Evolutionary conservation across 2,888 invertebrate species (phyloP), one percentile per base, ranked within the genome.

Genomic region (Cyrtodaria siliqua): DNA sequence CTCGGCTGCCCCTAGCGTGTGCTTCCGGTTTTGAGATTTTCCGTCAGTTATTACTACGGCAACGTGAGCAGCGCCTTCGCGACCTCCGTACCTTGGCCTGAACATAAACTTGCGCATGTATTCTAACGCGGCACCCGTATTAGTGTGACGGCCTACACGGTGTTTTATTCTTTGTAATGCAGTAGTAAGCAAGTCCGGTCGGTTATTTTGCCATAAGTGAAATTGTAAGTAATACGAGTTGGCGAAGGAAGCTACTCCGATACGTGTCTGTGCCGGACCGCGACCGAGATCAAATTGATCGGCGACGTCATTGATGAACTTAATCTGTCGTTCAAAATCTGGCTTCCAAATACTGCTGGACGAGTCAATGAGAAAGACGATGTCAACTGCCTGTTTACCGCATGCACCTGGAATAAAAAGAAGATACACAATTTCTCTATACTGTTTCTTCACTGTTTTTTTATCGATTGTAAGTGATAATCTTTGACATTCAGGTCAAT

Each of bases 301-400:
- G 12, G 85, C 52, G 29, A 86, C 70, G 29, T 84, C 76, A 18
- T 71, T 71, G 8, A 86, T 79, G 49, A 87, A 87, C 44, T 71
- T 42, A 1, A 85, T 42, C 50, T 85, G 83, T 8, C 74, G 76
- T 3, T 82, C 61, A 64, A 88, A 89, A 66, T 87, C 83, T 1
- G 77, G 79, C 40, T 61, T 63, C 82, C 83, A 85, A 4, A 87
- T 83, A 59, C 86, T 86, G 55, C 83, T 81, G 4, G 87, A 86
- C 1, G 81, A 76, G 69, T 87, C 87, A 40, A 87, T 69, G n/a
- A 84, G 64, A 62, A 87, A 86, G 20, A 86, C 82, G 3, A 87
- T 73, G 63, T 87, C 87, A 9, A 83, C 69, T 1, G 72, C 53
- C 27, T 78, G 55, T 16, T 60, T 55, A 8, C 38, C 40, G 29